Base-by-base conservation (phyloP, 92 coral and sea anemone species). In the Palythoa grandis region DNA sequence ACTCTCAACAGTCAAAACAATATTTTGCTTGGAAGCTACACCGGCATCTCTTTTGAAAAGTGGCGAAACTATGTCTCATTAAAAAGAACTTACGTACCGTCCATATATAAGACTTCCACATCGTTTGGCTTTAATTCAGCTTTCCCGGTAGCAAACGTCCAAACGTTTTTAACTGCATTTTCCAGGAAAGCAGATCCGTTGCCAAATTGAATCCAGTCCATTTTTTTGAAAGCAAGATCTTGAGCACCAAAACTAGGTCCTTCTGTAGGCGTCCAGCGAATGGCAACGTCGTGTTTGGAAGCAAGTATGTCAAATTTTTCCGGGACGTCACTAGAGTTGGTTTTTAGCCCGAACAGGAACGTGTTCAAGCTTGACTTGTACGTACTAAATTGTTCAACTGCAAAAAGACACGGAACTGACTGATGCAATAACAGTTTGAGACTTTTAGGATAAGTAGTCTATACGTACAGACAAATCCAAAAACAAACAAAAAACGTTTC, bases 361-460 rank as follows among this genome's bases (percentile, higher is more conserved):
- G 85, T 40, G 37, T 65, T 80, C 12, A 47, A 48, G 73, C 85
- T 80, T 80, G 85, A 63, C 74, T 66, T 80, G 85, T 47, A 80
- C 7, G 4, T 39, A 52, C n/a, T n/a, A 5, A 8, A 13, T 50
- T 68, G 20, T 39, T 10, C 23, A 19, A 66, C 85, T 80, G 85
- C 19, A 78, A 80, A n/a, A 58, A 9, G 13, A 37, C 7, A 69
- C 43, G 25, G 13, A 11, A 43, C 6, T 43, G 9, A 43, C 6
- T 43, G 50, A 43, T 43, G 50, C 50, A 43, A 43, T 8, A 5
- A 43, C 50, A 43, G 7, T 43, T 43, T 43, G 7, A 8, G 35
- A 29, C 35, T 29, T 29, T 29, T 29, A 29, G 35, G 35, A 29
- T 29, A 29, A 29, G 35, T 29, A 29, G 35, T 29, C 35, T 29